Conservation (phyloP, 2,113 vertebrate genomes). For the Hippocampus barbouri region DNA sequence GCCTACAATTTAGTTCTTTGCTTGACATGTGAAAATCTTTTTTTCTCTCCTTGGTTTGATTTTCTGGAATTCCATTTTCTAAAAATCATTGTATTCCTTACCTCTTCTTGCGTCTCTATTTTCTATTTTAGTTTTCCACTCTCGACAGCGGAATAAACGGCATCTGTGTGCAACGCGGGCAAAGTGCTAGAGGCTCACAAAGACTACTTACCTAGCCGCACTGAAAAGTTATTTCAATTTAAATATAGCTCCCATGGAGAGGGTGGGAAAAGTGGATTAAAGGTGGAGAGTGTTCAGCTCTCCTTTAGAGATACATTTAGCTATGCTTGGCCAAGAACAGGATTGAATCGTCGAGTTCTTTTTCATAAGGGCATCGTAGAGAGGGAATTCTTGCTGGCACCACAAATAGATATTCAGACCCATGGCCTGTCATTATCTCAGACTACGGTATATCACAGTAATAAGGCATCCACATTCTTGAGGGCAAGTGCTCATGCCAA, state of each 20-base stretch:
- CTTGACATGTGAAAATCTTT: slow-evolving; percentile 44
- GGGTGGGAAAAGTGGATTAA: slow-evolving; percentile 75
- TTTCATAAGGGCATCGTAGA: slow-evolving; percentile 64
- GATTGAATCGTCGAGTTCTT: slow-evolving; percentile 35
- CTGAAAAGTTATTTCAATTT: slow-evolving; percentile 83
- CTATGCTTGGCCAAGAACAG: slow-evolving; percentile 62
- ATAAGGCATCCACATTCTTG: slow-evolving; percentile 50
- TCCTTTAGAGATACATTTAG: slow-evolving; percentile 76
- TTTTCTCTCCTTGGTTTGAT: slow-evolving; percentile 33
- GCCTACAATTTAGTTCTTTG: slow-evolving; percentile 46
- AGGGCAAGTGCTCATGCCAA: slow-evolving; percentile 19
- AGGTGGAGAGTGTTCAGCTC: slow-evolving; percentile 77
- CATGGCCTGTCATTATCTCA: slow-evolving; percentile 57
- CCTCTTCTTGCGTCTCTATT: slow-evolving; percentile 26
- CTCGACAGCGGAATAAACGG: slow-evolving; percentile 53
- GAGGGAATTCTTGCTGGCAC: slow-evolving; percentile 42
- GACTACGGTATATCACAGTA: slow-evolving; percentile 47
- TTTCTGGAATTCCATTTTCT: slow-evolving; percentile 33
- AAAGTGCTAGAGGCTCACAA: slow-evolving; percentile 81
- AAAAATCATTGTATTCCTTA: slow-evolving; percentile 34
- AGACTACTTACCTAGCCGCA: slow-evolving; percentile 77
- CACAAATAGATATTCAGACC: slow-evolving; percentile 42
- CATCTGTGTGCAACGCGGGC: slow-evolving; percentile 75
- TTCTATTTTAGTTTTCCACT: slow-evolving; percentile 24
- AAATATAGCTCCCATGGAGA: slow-evolving; percentile 85